Evolutionary conservation across 2,888 invertebrate genomes (phyloP).

Genomic region (Teleiodes luculella): DNA sequence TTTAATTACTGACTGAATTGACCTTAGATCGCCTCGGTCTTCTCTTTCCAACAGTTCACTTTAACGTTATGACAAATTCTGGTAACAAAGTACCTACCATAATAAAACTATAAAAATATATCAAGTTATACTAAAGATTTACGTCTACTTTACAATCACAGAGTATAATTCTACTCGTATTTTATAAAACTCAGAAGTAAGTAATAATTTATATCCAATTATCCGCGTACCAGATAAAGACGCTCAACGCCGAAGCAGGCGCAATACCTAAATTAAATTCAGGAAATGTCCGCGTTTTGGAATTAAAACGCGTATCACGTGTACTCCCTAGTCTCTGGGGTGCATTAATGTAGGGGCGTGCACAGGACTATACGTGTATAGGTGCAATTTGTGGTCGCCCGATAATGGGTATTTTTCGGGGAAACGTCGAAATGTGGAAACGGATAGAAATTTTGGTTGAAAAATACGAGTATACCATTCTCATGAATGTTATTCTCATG

Average conservation of each 20-base stretch:
- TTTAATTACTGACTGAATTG: too few relatives aligned
- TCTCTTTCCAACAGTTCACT: too few relatives aligned
- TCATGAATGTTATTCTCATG: not conserved
- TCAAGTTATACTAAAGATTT: too few relatives aligned
- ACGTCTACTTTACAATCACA: too few relatives aligned
- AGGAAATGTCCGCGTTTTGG: conserved; percentile 27
- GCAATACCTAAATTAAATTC: not conserved
- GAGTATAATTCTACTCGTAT: too few relatives aligned
- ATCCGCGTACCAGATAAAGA: not conserved
- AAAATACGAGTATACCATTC: not conserved
- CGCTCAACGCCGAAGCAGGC: not conserved
- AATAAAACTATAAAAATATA: too few relatives aligned
- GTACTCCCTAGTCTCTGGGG: conserved; percentile 32
- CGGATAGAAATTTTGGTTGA: conserved; percentile 14
- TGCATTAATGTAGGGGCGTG: conserved; percentile 34
- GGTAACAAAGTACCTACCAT: too few relatives aligned
- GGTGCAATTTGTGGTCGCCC: conserved; percentile 35
- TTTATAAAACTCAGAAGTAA: not conserved
- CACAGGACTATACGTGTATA: conserved; percentile 26
- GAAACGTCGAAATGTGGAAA: not conserved
- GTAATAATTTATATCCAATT: not conserved
- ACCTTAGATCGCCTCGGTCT: too few relatives aligned
- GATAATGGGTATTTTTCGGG: conserved; percentile 24
- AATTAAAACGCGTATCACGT: conserved; percentile 37
- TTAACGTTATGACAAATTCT: too few relatives aligned